phyloP scores from a whole-genome alignment of 2,113 vertebrate species.

The Atlantisia rogersi region DNA sequence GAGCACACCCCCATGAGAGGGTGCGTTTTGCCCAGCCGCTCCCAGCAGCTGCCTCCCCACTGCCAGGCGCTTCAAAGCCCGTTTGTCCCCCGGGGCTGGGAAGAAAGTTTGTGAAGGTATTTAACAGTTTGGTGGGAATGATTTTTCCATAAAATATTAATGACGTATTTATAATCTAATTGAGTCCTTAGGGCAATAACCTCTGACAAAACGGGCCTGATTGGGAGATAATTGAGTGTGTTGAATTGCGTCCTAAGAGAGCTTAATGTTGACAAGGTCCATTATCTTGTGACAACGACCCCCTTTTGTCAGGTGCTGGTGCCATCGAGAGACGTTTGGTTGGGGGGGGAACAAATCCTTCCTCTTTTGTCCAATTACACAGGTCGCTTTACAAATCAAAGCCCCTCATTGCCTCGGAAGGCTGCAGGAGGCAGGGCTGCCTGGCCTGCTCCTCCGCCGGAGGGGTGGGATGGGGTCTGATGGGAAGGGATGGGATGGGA shows the following conservation, averaged over 20 bases:
- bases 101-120: background rate
- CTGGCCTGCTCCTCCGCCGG: no score
- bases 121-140: slow-evolving; percentile 70
- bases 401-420: background rate
- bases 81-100: background rate
- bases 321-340: slow-evolving; percentile 49
- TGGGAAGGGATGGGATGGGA: no score
- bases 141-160: slow-evolving; percentile 77
- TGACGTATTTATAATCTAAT: slow-evolving; percentile 73
- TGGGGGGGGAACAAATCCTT: slow-evolving; percentile 51
- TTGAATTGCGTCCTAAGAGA: slow-evolving; percentile 70
- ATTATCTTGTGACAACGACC: slow-evolving; percentile 76
- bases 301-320: slow-evolving; percentile 73
- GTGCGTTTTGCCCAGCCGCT: background rate
- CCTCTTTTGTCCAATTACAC: slow-evolving; percentile 60
- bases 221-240: slow-evolving; percentile 81
- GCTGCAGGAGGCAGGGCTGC: background rate
- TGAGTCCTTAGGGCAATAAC: slow-evolving; percentile 82
- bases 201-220: slow-evolving; percentile 80
- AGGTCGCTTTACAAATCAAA: slow-evolving; percentile 40
- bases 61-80: no score
- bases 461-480: background rate
- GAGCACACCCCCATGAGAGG: background rate
- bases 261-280: slow-evolving; percentile 75
- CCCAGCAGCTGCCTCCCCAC: background rate